Evolutionary conservation across 2,113 vertebrate species (phyloP).

Genomic region (Cebidichthys violaceus): DNA sequence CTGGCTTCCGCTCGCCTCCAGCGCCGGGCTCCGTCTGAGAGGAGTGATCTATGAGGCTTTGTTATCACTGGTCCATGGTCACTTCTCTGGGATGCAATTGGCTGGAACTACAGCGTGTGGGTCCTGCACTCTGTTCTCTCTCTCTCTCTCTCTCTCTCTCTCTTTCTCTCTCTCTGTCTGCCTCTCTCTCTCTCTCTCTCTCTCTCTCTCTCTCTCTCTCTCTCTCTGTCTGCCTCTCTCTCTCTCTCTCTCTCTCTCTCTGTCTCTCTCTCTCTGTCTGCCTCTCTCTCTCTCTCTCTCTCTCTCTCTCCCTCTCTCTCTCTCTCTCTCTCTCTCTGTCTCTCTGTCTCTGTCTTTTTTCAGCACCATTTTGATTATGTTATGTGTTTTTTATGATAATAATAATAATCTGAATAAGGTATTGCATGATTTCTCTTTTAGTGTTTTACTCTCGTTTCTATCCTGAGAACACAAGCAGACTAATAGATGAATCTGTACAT

Average conservation of each 20-base stretch:
- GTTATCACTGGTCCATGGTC: constrained; percentile 85
- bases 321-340: constrained; percentile 41
- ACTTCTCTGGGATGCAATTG: constrained; percentile 89
- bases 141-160: constrained; percentile 35
- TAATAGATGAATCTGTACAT: background rate
- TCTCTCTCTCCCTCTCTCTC: constrained; percentile 32
- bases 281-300: constrained; percentile 38
- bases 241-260: constrained; percentile 31
- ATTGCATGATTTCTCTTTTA: constrained; percentile 1
- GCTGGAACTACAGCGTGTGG: constrained; percentile 86
- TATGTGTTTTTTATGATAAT: constrained; percentile 3
- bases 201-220: constrained; percentile 36
- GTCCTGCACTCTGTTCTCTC: constrained; percentile 83
- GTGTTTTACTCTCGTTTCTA: too few relatives aligned
- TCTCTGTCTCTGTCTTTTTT: constrained; percentile 28
- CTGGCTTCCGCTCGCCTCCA: constrained; percentile 67
- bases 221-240: constrained; percentile 37
- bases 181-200: constrained; percentile 28
- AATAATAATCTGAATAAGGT: constrained; percentile 17
- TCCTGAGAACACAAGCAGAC: background rate
- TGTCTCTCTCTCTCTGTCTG: constrained; percentile 13
- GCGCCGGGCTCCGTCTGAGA: constrained; percentile 75
- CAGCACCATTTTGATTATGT: constrained; percentile 39
- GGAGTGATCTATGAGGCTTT: constrained; percentile 85
- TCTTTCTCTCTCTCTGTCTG: constrained; percentile 39